phyloP scores from a whole-genome alignment of 2,113 vertebrate genomes.

The Callochromis pleurospilus region DNA sequence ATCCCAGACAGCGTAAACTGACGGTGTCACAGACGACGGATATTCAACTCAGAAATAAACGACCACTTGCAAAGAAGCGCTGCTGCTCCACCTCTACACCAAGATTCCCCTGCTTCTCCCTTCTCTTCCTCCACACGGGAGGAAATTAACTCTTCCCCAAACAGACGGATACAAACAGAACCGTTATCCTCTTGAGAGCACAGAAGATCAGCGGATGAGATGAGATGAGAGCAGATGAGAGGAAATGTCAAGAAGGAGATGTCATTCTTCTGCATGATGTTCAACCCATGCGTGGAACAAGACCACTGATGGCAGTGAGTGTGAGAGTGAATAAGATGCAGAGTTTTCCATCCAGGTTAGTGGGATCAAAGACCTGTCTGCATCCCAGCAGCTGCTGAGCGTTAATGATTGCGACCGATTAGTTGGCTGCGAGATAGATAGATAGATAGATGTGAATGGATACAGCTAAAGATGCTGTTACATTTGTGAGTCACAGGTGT shows the following conservation, averaged over 20 bases:
- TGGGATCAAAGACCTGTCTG: conserved; percentile 1
- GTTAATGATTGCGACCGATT: neutral
- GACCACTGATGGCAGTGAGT: conserved; percentile 5
- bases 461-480: neutral
- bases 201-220: neutral
- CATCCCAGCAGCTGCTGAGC: neutral
- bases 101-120: neutral
- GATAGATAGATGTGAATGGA: neutral
- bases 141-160: neutral
- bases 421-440: neutral
- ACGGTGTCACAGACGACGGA: conserved; percentile 7
- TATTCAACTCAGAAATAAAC: neutral
- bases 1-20: neutral
- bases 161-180: neutral
- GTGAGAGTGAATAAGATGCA: conserved; percentile 21
- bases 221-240: neutral
- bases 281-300: conserved; percentile 13
- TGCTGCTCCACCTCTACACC: conserved; percentile 8
- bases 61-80: neutral
- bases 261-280: neutral
- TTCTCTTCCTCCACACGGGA: neutral
- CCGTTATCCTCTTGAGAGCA: neutral
- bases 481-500: neutral
- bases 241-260: neutral
- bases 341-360: conserved; percentile 14